Conservation (phyloP, 2,113 vertebrate genomes). For the Oryzias celebensis region DNA sequence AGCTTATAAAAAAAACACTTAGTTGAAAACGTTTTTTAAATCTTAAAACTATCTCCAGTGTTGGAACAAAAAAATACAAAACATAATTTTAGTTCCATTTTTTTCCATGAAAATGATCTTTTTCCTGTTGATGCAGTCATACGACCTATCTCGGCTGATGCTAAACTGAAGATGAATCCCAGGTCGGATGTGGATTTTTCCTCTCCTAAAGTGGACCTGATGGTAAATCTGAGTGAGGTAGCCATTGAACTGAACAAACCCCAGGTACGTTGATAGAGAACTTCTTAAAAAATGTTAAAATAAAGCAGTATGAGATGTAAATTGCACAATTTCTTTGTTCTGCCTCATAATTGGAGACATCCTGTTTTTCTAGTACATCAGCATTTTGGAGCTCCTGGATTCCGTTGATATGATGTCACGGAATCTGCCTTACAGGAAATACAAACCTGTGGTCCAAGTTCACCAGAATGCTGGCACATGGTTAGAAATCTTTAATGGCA, state of each 20-base stretch:
- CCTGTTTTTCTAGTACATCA: constrained; percentile 86
- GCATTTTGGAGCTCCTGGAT: constrained; percentile 93
- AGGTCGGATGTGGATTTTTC: constrained; percentile 93
- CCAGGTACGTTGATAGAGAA: constrained; percentile 78
- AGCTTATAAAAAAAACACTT: neutral
- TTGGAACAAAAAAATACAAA: too few relatives aligned
- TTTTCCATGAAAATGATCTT: constrained; percentile 2
- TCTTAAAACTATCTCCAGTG: neutral
- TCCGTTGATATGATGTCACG: constrained; percentile 96
- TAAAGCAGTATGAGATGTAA: constrained; percentile 1
- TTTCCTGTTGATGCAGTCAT: constrained; percentile 80
- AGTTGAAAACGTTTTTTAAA: neutral
- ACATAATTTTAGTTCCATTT: too few relatives aligned
- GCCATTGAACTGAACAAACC: constrained; percentile 90
- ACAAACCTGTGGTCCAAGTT: constrained; percentile 83
- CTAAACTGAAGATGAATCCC: constrained; percentile 95
- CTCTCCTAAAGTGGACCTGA: constrained; percentile 89
- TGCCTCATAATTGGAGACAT: constrained; percentile 21
- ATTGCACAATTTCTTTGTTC: constrained; percentile 2
- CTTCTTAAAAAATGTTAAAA: neutral
- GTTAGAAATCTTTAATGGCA: constrained; percentile 67
- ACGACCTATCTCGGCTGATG: constrained; percentile 90
- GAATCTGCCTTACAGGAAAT: constrained; percentile 95
- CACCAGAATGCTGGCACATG: constrained; percentile 82
- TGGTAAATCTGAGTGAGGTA: constrained; percentile 89